These are phyloP conservation scores for Silurus aristotelis DNA, from an alignment of 2,797 vertebrate genomes.

Conservation along the genomic window DNA sequence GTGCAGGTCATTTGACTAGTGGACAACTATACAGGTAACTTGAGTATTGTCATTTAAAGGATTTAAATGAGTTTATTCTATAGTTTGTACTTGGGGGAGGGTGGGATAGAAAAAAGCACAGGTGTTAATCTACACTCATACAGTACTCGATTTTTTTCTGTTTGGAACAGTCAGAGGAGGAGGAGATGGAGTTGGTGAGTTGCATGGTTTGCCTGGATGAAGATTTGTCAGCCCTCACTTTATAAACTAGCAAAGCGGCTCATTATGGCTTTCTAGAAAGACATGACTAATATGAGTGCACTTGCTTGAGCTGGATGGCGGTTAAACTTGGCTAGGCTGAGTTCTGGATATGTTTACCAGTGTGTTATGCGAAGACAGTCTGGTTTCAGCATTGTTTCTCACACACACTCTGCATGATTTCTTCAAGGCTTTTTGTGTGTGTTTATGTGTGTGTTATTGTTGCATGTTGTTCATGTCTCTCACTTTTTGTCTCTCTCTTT, in stretches of 20 bases:
- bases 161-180: conserved; percentile 94
- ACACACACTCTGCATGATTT: conserved; percentile 71
- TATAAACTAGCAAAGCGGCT: conserved; percentile 18
- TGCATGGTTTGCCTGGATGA: conserved; percentile 69
- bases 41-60: conserved; percentile 25
- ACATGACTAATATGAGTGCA: conserved; percentile 56
- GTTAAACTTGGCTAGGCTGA: conserved; percentile 45
- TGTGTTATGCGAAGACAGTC: conserved; percentile 18
- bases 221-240: conserved; percentile 55
- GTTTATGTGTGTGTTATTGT: conserved; percentile 35
- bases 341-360: conserved; percentile 26
- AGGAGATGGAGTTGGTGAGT: conserved; percentile 99
- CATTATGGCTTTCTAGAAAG: conserved; percentile 3
- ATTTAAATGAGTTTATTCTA: conserved; percentile 47
- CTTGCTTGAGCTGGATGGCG: conserved; percentile 55
- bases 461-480: background rate
- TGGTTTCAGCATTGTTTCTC: conserved; percentile 47
- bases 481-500: background rate
- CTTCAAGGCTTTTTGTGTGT: conserved; percentile 45
- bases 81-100: background rate
- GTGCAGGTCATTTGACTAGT: conserved; percentile 50
- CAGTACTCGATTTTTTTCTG: conserved; percentile 74
- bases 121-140: conserved; percentile 63
- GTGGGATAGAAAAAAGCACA: background rate
- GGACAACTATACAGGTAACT: conserved; percentile 38